Evolutionary conservation across 2,888 invertebrate genomes (phyloP), one percentile per base, ranked within the genome.

Genomic region (Arge pagana): DNA sequence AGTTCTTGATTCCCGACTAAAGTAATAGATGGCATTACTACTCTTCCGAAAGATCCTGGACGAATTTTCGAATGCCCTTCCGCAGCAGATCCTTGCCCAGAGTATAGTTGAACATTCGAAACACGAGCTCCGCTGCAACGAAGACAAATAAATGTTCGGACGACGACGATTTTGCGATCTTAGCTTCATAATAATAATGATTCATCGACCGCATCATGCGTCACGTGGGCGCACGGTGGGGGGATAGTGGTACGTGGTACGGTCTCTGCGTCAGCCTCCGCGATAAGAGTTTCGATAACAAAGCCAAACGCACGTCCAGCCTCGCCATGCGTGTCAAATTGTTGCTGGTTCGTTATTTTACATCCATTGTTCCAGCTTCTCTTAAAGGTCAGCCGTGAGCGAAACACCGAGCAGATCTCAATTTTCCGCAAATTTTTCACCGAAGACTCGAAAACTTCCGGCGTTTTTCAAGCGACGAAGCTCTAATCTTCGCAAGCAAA

Each of bases 91-190:
- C 80, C 50, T 85, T 85, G 3, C 93, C 92, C 5, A 95, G 79
- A 0, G 92, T 91, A 62, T 88, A 88, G 70, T 92, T 89, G 68
- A 96, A 84, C 95, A 96, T 96, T 21, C 95, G 81, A 72, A 96
- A 90, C 7, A 95, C 80, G 26, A 90, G 75, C 68, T 89, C 89
- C 1, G 87, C 74, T 74, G 57, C 10, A 59, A 56, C 24, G n/a
- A 36, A 36, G 31, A 35, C 10, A 19, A 26, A 18, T 7, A 37
- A 15, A 50, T 19, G 7, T 37, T 11, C 8, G 10, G 16, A 3
- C 26, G 16, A 11, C 7, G 10, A 10, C 18, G 8, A 37, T n/a
- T n/a, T n/a, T n/a, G n/a, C 18, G 18, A 23, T 3, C 6, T 8
- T n/a, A 3, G n/a, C 37, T 16, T 16, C 21, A 19, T n/a, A n/a